Base-by-base conservation (phyloP, 2,888 invertebrate species). In the Diadromus collaris region DNA sequence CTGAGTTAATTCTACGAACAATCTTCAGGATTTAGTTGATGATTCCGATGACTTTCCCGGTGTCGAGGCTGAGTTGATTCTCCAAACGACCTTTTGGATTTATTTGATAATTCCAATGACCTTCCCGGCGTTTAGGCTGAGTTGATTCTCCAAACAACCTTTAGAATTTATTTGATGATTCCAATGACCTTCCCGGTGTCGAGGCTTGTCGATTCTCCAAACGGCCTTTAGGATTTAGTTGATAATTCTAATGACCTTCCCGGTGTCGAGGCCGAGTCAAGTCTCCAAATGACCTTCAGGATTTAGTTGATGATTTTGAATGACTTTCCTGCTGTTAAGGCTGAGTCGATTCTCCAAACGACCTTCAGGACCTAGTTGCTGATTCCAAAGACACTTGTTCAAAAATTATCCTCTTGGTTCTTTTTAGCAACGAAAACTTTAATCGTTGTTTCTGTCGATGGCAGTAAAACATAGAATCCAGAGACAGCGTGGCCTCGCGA, bases 401-500 rank as follows among this genome's bases (percentile, higher is more conserved):
- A 48, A 34, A 10, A 56, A 58, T 24, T 24, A 6, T 24, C 6
- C 24, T 13, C 4, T 1, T 2, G 1, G 32, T 10, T 2, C 2
- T 24, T 21, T 38, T 21, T 21, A 44, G 6, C 6, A 61, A 2
- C 41, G 29, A 6, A 32, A 46, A 38, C 51, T 29, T 19, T 16
- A 21, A 51, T 34, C 5, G 10, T 27, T 44, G 6, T 21, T 41
- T 61, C 16, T 38, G 6, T 51, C 24, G 21, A 24, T 51, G 24
- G 13, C 4, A 29, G 56, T 56, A 16, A n/a, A n/a, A 29, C 16
- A n/a, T 51, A 10, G 29, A n/a, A 27, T 13, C 27, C 16, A 29
- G 21, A 27, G 54, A 16, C 67, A 67, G 29, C 38, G 56, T 68
- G 38, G 27, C 56, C 41, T 41, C 27, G 56, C 19, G 24, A 41